phyloP scores from a whole-genome alignment of 2,888 invertebrate genomes.

The Eupithecia tripunctaria region DNA sequence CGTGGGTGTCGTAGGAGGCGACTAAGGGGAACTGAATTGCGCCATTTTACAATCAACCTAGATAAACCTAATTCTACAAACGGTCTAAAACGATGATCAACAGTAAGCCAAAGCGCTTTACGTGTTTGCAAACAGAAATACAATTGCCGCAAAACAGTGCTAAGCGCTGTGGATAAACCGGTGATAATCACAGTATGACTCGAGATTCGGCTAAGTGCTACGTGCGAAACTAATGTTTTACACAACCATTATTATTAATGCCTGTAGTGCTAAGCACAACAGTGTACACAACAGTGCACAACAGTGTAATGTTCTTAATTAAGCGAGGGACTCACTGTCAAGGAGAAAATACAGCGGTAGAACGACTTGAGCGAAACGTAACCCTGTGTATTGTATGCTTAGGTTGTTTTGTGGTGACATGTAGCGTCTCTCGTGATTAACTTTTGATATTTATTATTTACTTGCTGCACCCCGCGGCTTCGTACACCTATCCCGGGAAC shows the following conservation, averaged over 20 bases:
- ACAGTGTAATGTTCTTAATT: constrained; percentile 8
- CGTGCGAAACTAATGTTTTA: constrained; percentile 15
- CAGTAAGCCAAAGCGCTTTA: neutral
- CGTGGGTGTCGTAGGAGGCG: too few relatives aligned
- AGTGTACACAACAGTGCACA: neutral
- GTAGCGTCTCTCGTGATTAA: neutral
- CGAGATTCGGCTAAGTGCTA: constrained; percentile 22
- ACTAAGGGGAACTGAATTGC: neutral
- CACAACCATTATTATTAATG: constrained; percentile 7
- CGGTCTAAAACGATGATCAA: neutral
- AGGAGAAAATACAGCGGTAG: neutral
- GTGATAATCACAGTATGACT: constrained; percentile 15
- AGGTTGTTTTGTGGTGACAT: neutral
- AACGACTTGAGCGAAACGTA: neutral
- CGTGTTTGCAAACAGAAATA: neutral
- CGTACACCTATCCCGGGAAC: too few relatives aligned
- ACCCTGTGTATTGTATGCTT: neutral
- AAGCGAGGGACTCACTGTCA: neutral
- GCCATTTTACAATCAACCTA: neutral
- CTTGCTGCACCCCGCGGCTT: too few relatives aligned
- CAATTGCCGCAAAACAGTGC: neutral
- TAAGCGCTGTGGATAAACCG: neutral
- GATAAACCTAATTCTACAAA: neutral
- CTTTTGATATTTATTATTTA: neutral
- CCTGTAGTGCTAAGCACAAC: neutral